Percentiles rank a stretch among this genome's conserved stretches.
Conservation (phyloP, 1,140 invertebrate genomes). For the Drosophila hydei region DNA sequence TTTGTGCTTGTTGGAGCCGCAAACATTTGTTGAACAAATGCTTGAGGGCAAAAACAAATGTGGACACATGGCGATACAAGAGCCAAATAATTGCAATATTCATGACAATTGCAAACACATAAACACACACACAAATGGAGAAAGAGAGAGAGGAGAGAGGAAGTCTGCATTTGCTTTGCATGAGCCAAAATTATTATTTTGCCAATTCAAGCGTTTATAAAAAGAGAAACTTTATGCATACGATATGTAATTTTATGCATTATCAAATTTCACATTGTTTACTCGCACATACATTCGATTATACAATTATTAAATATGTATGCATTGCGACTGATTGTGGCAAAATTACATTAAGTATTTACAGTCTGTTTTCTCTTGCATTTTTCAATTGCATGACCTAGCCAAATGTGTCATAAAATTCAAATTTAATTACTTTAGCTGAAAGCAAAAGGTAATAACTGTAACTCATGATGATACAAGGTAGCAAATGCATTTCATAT, state of each 20-base stretch:
- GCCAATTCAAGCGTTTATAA: constrained; percentile 49
- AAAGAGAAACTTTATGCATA: constrained; percentile 39
- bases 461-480: background rate
- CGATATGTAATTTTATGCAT: constrained; percentile 58
- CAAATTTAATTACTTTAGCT: constrained; percentile 12
- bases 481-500: background rate
- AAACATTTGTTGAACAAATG: constrained; percentile 48
- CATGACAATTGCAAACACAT: constrained; percentile 74
- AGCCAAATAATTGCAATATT: constrained; percentile 80
- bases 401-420: constrained; percentile 8
- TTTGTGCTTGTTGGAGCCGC: constrained; percentile 15
- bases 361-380: constrained; percentile 44
- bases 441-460: background rate
- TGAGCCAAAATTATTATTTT: constrained; percentile 60
- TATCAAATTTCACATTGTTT: constrained; percentile 47
- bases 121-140: constrained; percentile 3
- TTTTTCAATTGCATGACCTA: background rate
- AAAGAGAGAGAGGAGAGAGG: constrained; percentile 22
- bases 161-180: constrained; percentile 74
- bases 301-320: constrained; percentile 62
- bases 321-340: constrained; percentile 25
- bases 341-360: constrained; percentile 61
- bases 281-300: constrained; percentile 43
- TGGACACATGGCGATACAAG: constrained; percentile 56
- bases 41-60: constrained; percentile 52